Evolutionary conservation across 2,888 invertebrate genomes (phyloP).

Genomic region (Didymodactylos carnosus): DNA sequence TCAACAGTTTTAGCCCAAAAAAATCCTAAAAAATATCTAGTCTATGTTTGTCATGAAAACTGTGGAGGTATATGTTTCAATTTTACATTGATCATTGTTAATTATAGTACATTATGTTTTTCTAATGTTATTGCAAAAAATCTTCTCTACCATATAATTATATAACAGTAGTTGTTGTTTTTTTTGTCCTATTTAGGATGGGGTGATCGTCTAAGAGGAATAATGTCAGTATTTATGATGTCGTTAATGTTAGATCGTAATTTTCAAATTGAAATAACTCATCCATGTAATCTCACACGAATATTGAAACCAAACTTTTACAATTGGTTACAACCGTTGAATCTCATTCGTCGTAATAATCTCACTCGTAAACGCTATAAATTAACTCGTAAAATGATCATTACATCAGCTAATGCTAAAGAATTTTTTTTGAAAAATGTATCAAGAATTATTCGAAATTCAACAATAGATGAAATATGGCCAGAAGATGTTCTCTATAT

Average conservation of each 20-base stretch:
- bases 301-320: constrained; percentile 1
- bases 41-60: not conserved
- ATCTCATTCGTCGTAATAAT: not conserved
- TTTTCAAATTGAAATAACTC: constrained; percentile 15
- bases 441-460: not conserved
- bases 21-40: not conserved
- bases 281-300: constrained; percentile 15
- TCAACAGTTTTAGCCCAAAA: not conserved
- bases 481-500: not conserved
- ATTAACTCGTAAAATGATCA: not conserved
- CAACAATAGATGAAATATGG: not conserved
- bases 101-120: too few relatives aligned
- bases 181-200: constrained; percentile 16
- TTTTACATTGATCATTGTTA: too few relatives aligned
- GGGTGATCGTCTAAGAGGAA: constrained; percentile 17
- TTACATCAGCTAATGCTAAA: not conserved
- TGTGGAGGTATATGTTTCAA: not conserved
- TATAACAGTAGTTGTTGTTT: not conserved
- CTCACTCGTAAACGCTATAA: not conserved
- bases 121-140: too few relatives aligned
- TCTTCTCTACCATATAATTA: not conserved
- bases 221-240: constrained; percentile 15
- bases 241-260: constrained; percentile 13
- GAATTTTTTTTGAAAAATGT: not conserved
- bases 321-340: constrained; percentile 1